Percentiles rank a stretch among this genome's conserved stretches.
Conservation (phyloP, 2,888 invertebrate species). For the Oxyteleia sp. region DNA sequence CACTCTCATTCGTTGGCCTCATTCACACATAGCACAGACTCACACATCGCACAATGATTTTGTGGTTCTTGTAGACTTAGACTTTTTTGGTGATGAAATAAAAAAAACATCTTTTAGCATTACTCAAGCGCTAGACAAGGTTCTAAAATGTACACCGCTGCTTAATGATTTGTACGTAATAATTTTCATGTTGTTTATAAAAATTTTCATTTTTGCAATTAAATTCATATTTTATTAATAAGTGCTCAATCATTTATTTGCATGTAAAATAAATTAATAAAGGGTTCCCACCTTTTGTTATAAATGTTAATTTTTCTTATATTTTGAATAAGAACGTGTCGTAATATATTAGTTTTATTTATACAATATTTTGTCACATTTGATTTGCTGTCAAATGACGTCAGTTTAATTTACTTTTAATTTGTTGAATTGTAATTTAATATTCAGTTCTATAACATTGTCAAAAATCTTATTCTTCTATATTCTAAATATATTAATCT, state of each 20-base stretch:
- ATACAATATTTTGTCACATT: background rate
- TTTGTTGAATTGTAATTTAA: background rate
- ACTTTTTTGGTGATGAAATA: conserved; percentile 21
- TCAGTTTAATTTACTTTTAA: background rate
- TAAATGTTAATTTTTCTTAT: background rate
- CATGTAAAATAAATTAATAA: conserved; percentile 7
- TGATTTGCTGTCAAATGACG: background rate
- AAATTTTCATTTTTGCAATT: background rate
- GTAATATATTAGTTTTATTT: background rate
- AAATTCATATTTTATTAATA: no score
- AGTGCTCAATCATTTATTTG: no score
- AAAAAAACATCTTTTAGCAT: conserved; percentile 3
- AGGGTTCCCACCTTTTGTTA: conserved; percentile 17
- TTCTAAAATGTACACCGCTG: background rate
- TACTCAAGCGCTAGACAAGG: conserved; percentile 60
- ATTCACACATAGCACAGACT: conserved; percentile 27
- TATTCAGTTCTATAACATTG: background rate
- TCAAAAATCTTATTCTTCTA: background rate
- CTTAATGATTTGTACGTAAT: background rate
- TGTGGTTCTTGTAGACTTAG: conserved; percentile 12
- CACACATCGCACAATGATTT: conserved; percentile 22
- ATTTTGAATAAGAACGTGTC: background rate
- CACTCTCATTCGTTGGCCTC: conserved; percentile 28
- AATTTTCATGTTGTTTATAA: background rate
- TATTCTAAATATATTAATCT: background rate